phyloP scores from a whole-genome alignment of 2,797 vertebrate species.

The Pseudomugil gertrudae region DNA sequence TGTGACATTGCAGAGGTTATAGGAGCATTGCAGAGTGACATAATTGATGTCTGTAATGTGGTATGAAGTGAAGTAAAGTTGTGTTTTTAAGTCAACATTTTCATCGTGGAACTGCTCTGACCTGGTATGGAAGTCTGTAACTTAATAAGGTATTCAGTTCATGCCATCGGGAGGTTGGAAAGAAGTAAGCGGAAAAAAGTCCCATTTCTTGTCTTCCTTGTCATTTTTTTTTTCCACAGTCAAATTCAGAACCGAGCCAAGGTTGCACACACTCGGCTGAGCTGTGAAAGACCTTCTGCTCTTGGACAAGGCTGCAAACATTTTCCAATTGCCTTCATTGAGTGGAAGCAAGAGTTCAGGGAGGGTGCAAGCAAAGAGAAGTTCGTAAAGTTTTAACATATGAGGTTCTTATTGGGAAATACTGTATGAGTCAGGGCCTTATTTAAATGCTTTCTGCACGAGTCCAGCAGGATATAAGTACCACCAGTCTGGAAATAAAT shows the following conservation, averaged over 20 bases:
- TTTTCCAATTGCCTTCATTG: conserved; percentile 60
- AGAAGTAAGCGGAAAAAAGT: conserved; percentile 61
- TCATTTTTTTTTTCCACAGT: conserved; percentile 48
- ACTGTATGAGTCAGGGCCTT: conserved; percentile 15
- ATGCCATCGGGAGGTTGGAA: conserved; percentile 68
- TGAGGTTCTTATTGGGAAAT: conserved; percentile 38
- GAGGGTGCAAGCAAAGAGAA: conserved; percentile 23
- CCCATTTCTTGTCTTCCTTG: conserved; percentile 73
- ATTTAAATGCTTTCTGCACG: conserved; percentile 58
- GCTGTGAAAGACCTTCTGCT: conserved; percentile 63
- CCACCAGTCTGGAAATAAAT: conserved; percentile 10
- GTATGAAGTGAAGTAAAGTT: not conserved
- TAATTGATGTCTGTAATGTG: conserved; percentile 21
- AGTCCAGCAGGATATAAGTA: conserved; percentile 18
- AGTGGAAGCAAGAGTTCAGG: conserved; percentile 39
- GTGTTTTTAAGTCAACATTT: conserved; percentile 22
- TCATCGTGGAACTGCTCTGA: conserved; percentile 49
- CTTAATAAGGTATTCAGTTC: conserved; percentile 63
- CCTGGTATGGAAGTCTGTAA: conserved; percentile 65
- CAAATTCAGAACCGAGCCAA: conserved; percentile 64
- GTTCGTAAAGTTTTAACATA: conserved; percentile 45
- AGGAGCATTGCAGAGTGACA: conserved; percentile 37
- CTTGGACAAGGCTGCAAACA: conserved; percentile 40
- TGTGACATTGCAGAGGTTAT: conserved; percentile 23
- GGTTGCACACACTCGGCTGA: conserved; percentile 53